These are phyloP conservation scores for Mionectes macconnelli DNA, from an alignment of 2,113 vertebrate species.

Conservation along the genomic window DNA sequence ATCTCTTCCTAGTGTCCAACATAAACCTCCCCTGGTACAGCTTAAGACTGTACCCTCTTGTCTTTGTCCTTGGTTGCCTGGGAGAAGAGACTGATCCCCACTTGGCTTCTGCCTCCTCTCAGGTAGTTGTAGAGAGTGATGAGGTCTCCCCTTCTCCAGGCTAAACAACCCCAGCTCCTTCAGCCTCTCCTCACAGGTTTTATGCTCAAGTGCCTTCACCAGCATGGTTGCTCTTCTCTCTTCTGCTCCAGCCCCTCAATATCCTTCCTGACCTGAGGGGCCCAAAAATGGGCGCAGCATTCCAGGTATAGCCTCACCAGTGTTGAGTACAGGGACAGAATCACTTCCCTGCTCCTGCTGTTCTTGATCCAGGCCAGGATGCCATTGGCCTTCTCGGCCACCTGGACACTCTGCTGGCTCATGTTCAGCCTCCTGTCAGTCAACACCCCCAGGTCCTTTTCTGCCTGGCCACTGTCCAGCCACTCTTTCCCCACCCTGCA, in stretches of 20 bases:
- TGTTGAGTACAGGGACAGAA: neutral
- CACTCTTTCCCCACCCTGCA: neutral
- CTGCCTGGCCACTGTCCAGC: neutral
- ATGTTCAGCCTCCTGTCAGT: neutral
- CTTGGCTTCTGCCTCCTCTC: neutral
- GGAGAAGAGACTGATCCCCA: neutral
- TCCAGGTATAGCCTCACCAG: neutral
- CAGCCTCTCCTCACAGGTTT: neutral
- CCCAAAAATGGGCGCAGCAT: neutral
- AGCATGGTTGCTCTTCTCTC: neutral
- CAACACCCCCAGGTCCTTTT: neutral
- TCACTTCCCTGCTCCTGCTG: neutral
- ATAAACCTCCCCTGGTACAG: neutral
- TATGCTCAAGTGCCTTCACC: neutral
- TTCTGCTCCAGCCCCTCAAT: neutral
- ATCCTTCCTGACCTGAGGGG: neutral
- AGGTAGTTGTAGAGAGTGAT: neutral
- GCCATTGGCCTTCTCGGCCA: neutral
- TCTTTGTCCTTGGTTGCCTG: neutral
- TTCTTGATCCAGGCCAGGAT: neutral
- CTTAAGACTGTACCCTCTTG: neutral
- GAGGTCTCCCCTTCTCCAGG: neutral
- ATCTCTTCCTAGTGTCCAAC: neutral
- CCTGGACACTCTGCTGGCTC: neutral
- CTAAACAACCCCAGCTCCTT: neutral